These are phyloP conservation scores for Proisotoma minuta DNA, from an alignment of 2,888 invertebrate species.

Conservation along the genomic window DNA sequence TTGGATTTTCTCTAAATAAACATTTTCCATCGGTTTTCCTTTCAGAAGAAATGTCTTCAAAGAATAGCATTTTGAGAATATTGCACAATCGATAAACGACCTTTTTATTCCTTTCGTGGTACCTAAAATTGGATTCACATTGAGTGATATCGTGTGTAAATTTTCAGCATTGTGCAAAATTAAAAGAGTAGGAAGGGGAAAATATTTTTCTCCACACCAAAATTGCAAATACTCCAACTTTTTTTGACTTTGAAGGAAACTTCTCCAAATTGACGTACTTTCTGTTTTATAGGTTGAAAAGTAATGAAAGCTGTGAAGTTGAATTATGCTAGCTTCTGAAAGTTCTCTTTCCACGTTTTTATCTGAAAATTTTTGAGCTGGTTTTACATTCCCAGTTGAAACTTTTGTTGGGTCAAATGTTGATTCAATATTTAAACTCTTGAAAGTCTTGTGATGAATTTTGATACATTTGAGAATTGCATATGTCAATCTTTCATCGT, in stretches of 20 bases:
- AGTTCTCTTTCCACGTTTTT: neutral
- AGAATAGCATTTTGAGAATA: neutral
- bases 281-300: neutral
- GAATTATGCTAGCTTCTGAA: neutral
- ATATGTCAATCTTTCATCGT: neutral
- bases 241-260: neutral
- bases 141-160: slow-evolving; percentile 1
- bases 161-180: neutral
- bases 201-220: slow-evolving; percentile 10
- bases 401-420: neutral
- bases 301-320: slow-evolving; percentile 10
- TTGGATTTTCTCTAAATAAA: neutral
- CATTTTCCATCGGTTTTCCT: slow-evolving; percentile 1
- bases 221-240: slow-evolving; percentile 1
- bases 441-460: slow-evolving; percentile 1
- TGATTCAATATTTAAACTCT: slow-evolving; percentile 1
- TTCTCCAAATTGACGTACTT: neutral
- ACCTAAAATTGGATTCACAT: neutral
- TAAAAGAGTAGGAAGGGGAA: neutral
- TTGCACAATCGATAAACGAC: neutral
- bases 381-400: no score
- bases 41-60: slow-evolving; percentile 4
- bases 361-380: neutral
- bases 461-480: neutral
- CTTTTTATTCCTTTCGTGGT: neutral